phyloP scores from a whole-genome alignment of 2,888 invertebrate genomes.

The Panorpa germanica region DNA sequence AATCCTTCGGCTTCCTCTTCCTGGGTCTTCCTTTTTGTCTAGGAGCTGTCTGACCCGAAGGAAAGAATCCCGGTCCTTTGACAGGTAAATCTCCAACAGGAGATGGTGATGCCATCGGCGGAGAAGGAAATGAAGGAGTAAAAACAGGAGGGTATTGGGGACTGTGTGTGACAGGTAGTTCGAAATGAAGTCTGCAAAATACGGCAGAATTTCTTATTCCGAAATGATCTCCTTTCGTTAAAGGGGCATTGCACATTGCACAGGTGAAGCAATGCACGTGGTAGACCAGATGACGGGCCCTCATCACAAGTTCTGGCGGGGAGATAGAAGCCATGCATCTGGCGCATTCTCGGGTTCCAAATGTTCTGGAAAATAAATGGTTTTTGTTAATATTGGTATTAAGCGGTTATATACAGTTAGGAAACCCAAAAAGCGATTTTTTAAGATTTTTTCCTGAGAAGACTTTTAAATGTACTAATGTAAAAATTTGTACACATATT shows the following conservation, averaged over 20 bases:
- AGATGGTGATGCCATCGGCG: constrained; percentile 26
- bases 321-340: constrained; percentile 79
- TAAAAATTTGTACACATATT: no score
- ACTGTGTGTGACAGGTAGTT: constrained; percentile 21
- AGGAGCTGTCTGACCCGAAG: constrained; percentile 41
- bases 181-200: constrained; percentile 43
- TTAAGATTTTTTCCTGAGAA: no score
- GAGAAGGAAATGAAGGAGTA: constrained; percentile 36
- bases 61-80: constrained; percentile 26
- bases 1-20: constrained; percentile 82
- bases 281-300: constrained; percentile 80
- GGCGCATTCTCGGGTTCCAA: constrained; percentile 74
- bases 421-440: no score
- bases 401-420: no score
- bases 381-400: no score
- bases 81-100: constrained; percentile 21
- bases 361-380: constrained; percentile 55
- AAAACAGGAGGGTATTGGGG: constrained; percentile 19
- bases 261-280: constrained; percentile 93
- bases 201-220: constrained; percentile 79
- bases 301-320: constrained; percentile 86
- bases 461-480: no score
- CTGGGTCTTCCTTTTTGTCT: constrained; percentile 84
- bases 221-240: constrained; percentile 89
- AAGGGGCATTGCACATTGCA: constrained; percentile 65